Evolutionary conservation across 1,140 invertebrate genomes (phyloP).

Genomic region (Dendroctonus valens): DNA sequence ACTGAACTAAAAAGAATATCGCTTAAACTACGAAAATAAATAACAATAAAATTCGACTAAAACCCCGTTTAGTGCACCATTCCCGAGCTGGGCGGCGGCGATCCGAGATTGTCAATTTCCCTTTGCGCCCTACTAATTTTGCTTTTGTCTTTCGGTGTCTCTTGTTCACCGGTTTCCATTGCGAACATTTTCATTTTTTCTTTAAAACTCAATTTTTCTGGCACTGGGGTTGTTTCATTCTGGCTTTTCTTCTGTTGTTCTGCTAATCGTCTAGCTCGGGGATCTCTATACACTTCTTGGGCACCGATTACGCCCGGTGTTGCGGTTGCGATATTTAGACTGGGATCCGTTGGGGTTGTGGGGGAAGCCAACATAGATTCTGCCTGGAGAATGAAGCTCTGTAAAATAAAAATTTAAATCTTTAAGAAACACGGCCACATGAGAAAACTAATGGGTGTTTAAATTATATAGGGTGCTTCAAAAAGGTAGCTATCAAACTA

Average conservation of each 20-base stretch:
- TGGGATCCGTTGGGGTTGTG: constrained; percentile 63
- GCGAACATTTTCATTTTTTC: constrained; percentile 98
- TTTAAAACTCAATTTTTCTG: constrained; percentile 88
- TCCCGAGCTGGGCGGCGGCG: constrained; percentile 50
- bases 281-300: constrained; percentile 92
- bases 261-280: constrained; percentile 73
- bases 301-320: constrained; percentile 92
- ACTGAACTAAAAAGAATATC: too few species aligned
- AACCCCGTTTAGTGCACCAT: constrained; percentile 43
- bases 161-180: constrained; percentile 83
- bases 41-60: not conserved
- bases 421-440: too few species aligned
- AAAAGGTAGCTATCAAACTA: too few species aligned
- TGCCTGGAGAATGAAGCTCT: constrained; percentile 80
- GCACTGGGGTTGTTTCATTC: constrained; percentile 66
- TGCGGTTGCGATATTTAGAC: constrained; percentile 53
- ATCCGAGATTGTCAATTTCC: constrained; percentile 76
- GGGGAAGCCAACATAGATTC: constrained; percentile 73
- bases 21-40: constrained; percentile 3
- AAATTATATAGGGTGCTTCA: too few species aligned
- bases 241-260: constrained; percentile 71
- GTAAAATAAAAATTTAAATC: constrained; percentile 39
- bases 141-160: constrained; percentile 86
- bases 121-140: constrained; percentile 91
- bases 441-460: too few species aligned